Conservation (phyloP, 2,113 vertebrate genomes). For the Gadus macrocephalus region DNA sequence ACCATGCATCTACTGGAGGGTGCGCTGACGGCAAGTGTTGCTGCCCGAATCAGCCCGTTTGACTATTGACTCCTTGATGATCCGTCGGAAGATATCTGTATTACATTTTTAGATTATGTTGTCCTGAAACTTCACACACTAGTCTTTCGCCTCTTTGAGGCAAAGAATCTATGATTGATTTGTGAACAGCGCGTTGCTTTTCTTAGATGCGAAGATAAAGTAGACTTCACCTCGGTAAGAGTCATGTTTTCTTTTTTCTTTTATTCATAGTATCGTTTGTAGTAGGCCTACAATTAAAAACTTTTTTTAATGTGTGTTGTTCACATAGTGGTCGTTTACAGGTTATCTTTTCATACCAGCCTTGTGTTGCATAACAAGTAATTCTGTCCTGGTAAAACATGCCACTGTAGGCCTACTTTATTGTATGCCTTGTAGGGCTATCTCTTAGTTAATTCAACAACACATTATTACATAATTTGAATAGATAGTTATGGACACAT, state of each 20-base stretch:
- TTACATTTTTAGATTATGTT: neutral
- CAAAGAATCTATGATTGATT: conserved; percentile 5
- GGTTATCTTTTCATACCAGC: too few species aligned
- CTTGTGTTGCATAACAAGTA: too few species aligned
- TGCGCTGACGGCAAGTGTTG: neutral
- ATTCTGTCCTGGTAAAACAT: too few species aligned
- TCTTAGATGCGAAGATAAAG: neutral
- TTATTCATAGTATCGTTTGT: neutral
- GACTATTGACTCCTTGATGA: neutral
- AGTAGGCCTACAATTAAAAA: too few species aligned
- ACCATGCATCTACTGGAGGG: neutral
- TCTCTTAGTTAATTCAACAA: too few species aligned
- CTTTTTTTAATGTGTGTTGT: too few species aligned
- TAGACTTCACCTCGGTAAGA: conserved; percentile 26
- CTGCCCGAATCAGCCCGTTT: neutral
- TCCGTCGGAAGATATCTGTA: neutral
- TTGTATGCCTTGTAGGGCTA: too few species aligned
- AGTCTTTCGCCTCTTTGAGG: neutral
- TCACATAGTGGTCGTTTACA: too few species aligned
- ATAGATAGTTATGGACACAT: neutral
- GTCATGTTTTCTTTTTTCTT: neutral
- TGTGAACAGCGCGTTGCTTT: neutral
- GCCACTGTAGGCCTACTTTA: too few species aligned
- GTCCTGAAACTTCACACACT: neutral
- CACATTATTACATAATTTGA: too few species aligned